Base-by-base conservation (phyloP, 2,797 vertebrate genomes). In the Otolemur crassicaudatus region DNA sequence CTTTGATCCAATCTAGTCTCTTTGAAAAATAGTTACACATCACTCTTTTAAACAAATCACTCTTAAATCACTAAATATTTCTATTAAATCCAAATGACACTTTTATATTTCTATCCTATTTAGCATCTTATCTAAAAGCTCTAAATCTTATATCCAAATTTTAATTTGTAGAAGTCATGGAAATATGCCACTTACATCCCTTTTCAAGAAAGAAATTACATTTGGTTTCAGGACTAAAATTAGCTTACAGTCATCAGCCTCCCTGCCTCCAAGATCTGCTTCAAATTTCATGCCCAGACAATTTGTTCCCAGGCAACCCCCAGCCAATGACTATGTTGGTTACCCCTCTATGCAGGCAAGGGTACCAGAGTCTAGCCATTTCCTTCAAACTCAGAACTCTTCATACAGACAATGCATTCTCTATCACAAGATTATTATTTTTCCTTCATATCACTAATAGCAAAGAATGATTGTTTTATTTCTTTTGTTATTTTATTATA, bases 161-260 rank as follows among this genome's bases (percentile, higher is more conserved):
- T 91, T 85, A 91, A 60, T 85, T 76, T 88, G 61, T 75, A 93
- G 25, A 58, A 85, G 43, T 31, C 46, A 91, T 89, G 53, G 79
- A 76, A 77, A 88, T 73, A 90, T 27, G 77, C 73, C 91, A 86
- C 9, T 91, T 34, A 86, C 31, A 67, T 76, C 34, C 63, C 61
- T 10, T 1, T 94, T 95, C n/a, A 76, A 86, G 72, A 95, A 79
- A 87, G 22, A 87, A 93, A 92, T 91, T 93, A 25, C 72, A 63
- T 87, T 93, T 87, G 20, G 43, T 56, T 87, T 9, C 27, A 89
- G 13, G 34, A 87, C 34, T 58, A n/a, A 83, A 97, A 87, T 90
- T 82, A 88, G 17, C 53, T 91, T 60, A 86, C 40, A 87, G 20
- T 65, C 43, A 77, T 69, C 3, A 73, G 40, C 23, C 29, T 76